Conservation (phyloP, 2,797 vertebrate species). For the Sebastes matsubarae region DNA sequence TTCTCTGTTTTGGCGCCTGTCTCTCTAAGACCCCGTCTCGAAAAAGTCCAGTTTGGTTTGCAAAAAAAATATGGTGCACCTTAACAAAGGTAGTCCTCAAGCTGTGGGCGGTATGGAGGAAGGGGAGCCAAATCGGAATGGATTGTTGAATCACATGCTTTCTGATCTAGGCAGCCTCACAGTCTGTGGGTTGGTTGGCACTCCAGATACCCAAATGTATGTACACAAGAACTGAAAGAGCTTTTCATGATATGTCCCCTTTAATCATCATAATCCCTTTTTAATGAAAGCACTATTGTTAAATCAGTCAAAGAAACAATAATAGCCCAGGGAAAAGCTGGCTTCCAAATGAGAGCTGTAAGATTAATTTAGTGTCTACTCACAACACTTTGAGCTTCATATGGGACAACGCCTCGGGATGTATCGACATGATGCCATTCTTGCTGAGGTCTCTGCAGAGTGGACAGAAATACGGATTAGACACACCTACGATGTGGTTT, state of each 20-base stretch:
- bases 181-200: neutral
- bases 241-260: neutral
- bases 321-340: neutral
- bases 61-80: too few species aligned
- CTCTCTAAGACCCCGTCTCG: too few species aligned
- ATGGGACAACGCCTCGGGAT: constrained; percentile 90
- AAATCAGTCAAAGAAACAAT: neutral
- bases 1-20: too few species aligned
- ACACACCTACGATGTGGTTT: constrained; percentile 18
- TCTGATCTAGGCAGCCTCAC: too few species aligned
- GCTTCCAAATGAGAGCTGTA: neutral
- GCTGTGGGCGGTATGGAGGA: too few species aligned
- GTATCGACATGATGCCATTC: constrained; percentile 93
- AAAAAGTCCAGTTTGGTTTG: too few species aligned
- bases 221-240: neutral
- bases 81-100: too few species aligned
- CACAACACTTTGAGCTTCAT: constrained; percentile 90
- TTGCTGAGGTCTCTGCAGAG: constrained; percentile 90
- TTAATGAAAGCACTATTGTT: constrained; percentile 5
- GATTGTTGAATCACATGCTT: too few species aligned
- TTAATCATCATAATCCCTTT: neutral
- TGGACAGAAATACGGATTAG: constrained; percentile 50
- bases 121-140: too few species aligned
- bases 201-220: neutral
- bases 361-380: constrained; percentile 73